phyloP scores from a whole-genome alignment of 2,797 vertebrate species.

The Hemitrygon akajei region DNA sequence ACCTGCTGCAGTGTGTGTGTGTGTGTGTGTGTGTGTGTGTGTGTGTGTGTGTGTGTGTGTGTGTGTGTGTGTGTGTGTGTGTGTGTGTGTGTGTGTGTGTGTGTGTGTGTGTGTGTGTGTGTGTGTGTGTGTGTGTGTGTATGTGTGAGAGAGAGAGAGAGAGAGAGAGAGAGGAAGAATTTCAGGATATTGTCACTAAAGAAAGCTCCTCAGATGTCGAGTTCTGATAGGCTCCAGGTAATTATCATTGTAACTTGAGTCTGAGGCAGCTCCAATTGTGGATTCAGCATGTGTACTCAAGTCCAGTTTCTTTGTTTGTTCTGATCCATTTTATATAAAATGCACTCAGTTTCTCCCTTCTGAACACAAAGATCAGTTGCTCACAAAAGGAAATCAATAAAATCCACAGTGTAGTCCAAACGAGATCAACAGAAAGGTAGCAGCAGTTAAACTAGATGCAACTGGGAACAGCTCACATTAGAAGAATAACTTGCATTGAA shows the following conservation, averaged over 20 bases:
- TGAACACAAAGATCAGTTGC: background rate
- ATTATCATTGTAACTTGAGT: background rate
- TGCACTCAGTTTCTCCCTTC: background rate
- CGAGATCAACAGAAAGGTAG: background rate
- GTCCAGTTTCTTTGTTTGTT: background rate
- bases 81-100: no score
- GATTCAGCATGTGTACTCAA: background rate
- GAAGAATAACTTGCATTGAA: background rate
- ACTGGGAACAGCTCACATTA: background rate
- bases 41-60: no score
- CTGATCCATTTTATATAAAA: background rate
- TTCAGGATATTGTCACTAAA: background rate
- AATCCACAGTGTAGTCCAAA: background rate
- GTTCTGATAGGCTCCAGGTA: background rate
- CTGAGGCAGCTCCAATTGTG: background rate
- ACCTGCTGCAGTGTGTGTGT: no score
- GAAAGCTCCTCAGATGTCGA: background rate
- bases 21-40: no score
- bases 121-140: no score
- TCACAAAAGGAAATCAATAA: background rate
- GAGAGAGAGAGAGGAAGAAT: no score
- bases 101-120: no score
- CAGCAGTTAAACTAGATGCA: background rate
- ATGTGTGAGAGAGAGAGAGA: no score
- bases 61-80: no score